Conservation (phyloP, 2,797 vertebrate genomes). For the Otolemur crassicaudatus region DNA sequence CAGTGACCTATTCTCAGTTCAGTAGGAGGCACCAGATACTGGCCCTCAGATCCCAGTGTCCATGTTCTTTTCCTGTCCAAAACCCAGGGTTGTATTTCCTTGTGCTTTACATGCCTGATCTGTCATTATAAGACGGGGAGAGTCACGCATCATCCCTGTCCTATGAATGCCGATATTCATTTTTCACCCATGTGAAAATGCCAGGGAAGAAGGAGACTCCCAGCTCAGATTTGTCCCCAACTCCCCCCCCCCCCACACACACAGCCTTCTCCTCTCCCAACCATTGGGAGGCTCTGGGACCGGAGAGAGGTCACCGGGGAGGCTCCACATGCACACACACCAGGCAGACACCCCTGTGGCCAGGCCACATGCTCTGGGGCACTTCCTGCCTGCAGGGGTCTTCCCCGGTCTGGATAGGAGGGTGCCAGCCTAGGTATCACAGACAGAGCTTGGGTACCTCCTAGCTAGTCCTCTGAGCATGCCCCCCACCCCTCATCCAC, state of each 20-base stretch:
- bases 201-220: background rate
- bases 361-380: background rate
- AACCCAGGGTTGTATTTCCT: background rate
- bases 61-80: background rate
- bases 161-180: background rate
- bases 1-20: background rate
- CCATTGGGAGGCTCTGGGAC: background rate
- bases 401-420: background rate
- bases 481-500: background rate
- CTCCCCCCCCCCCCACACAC: rapidly evolving
- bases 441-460: background rate
- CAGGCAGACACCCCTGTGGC: background rate
- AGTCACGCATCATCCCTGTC: background rate
- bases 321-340: background rate
- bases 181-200: background rate
- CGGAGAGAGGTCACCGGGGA: background rate
- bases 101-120: background rate
- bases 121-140: background rate
- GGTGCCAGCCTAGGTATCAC: background rate
- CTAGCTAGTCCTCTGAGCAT: background rate
- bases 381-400: background rate
- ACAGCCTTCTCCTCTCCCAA: background rate
- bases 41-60: background rate
- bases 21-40: background rate
- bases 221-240: background rate